These are phyloP conservation scores for Varecia variegata DNA, from an alignment of 2,797 vertebrate species.

Conservation along the genomic window DNA sequence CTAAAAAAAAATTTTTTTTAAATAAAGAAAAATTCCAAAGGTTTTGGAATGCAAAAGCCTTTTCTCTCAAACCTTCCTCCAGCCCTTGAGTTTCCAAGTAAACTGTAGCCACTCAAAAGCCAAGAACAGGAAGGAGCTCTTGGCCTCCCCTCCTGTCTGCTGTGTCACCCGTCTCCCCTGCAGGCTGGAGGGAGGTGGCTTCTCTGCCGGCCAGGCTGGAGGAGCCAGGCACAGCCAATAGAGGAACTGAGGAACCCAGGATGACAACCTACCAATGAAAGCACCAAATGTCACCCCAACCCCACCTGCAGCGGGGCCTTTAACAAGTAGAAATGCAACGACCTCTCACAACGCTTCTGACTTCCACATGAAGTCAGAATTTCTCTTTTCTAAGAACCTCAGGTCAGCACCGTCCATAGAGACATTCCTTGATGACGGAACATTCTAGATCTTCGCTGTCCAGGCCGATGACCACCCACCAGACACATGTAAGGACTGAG, in stretches of 20 bases:
- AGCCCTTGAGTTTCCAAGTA: background rate
- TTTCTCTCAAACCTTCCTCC: background rate
- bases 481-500: background rate
- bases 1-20: background rate
- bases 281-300: background rate
- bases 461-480: background rate
- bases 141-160: background rate
- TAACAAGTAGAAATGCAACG: background rate
- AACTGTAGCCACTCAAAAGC: background rate
- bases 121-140: background rate
- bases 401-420: background rate
- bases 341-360: background rate
- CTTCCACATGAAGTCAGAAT: background rate
- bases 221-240: background rate
- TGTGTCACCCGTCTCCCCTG: background rate
- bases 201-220: background rate
- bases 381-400: background rate
- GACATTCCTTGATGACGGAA: background rate
- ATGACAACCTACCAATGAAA: background rate
- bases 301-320: no score
- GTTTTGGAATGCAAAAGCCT: background rate
- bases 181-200: background rate
- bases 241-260: background rate
- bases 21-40: background rate
- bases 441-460: background rate